A percentile compares a stretch with the other conserved stretches of the same genome.
Evolutionary conservation across 2,888 invertebrate species (phyloP).

Genomic region (Zygothrica quintamaculata): DNA sequence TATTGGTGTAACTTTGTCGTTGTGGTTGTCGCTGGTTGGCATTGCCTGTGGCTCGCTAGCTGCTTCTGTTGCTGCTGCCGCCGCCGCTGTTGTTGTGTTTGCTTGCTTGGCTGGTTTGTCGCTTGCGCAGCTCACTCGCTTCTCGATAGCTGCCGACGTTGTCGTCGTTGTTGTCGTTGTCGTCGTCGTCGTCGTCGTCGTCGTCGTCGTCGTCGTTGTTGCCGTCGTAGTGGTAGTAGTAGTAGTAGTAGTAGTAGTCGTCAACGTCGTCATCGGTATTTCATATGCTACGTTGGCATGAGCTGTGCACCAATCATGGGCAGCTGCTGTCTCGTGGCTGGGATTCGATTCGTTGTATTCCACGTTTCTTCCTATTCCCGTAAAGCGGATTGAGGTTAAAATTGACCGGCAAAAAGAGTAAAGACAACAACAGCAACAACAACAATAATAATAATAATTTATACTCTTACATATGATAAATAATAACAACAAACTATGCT

Average conservation of each 20-base stretch:
- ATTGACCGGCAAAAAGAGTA: slow-evolving; percentile 42
- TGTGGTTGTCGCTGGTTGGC: slow-evolving; percentile 56
- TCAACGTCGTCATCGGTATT: slow-evolving; percentile 49
- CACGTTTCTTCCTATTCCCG: slow-evolving; percentile 32
- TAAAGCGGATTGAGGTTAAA: slow-evolving; percentile 45
- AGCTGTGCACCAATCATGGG: slow-evolving; percentile 37
- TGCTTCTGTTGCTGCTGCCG: slow-evolving; percentile 42
- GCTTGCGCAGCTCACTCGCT: slow-evolving; percentile 39
- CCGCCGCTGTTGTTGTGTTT: slow-evolving; percentile 31
- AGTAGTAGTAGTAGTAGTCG: no score
- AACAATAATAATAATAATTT: background rate
- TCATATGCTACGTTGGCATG: slow-evolving; percentile 58
- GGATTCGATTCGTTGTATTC: slow-evolving; percentile 46
- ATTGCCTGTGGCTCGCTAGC: slow-evolving; percentile 42
- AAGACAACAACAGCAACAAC: no score
- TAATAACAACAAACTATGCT: slow-evolving; percentile 49
- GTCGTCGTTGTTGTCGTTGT: slow-evolving; percentile 44
- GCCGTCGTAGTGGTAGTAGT: slow-evolving; percentile 42
- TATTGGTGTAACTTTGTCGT: slow-evolving; percentile 67
- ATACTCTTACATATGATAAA: slow-evolving; percentile 13
- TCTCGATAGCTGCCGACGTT: slow-evolving; percentile 38
- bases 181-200: slow-evolving; percentile 39
- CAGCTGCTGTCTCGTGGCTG: slow-evolving; percentile 53
- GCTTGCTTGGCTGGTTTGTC: slow-evolving; percentile 64
- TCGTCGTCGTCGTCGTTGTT: slow-evolving; percentile 42